These are phyloP conservation scores for Australoheros facetus DNA, from an alignment of 2,797 vertebrate genomes.

Conservation along the genomic window DNA sequence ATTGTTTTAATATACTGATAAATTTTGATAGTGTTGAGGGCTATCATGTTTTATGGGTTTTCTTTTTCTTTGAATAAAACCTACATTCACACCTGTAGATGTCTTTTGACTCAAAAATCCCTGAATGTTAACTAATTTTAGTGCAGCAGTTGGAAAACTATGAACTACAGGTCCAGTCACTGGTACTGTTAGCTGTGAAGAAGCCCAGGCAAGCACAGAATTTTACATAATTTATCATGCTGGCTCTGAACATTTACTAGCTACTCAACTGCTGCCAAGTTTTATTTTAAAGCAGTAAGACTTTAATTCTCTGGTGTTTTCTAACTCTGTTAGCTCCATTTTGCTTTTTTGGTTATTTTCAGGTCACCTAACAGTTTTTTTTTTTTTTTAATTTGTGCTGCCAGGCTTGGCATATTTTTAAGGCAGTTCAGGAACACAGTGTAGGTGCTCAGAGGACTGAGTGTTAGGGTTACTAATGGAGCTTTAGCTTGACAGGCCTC, in stretches of 20 bases:
- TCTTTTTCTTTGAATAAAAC: not conserved
- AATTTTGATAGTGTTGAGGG: too few species aligned
- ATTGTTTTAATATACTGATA: not conserved
- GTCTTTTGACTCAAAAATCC: too few species aligned
- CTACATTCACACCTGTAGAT: too few species aligned
- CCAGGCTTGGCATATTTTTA: not conserved
- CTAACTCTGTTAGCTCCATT: not conserved
- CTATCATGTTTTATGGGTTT: not conserved
- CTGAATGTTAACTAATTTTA: not conserved
- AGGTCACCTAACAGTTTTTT: too few species aligned
- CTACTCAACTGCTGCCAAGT: not conserved
- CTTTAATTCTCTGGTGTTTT: not conserved
- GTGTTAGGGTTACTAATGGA: conserved; percentile 5
- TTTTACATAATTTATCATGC: not conserved
- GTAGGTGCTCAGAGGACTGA: not conserved
- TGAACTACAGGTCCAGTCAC: not conserved
- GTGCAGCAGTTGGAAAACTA: not conserved
- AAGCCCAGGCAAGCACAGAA: not conserved
- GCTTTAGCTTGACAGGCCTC: not conserved
- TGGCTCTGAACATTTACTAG: not conserved
- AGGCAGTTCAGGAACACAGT: not conserved
- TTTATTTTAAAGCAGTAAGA: not conserved
- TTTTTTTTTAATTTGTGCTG: not conserved
- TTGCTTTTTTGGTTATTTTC: not conserved
- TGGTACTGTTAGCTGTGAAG: not conserved